phyloP scores from a whole-genome alignment of 2,113 vertebrate species.

The Percina caprodes region DNA sequence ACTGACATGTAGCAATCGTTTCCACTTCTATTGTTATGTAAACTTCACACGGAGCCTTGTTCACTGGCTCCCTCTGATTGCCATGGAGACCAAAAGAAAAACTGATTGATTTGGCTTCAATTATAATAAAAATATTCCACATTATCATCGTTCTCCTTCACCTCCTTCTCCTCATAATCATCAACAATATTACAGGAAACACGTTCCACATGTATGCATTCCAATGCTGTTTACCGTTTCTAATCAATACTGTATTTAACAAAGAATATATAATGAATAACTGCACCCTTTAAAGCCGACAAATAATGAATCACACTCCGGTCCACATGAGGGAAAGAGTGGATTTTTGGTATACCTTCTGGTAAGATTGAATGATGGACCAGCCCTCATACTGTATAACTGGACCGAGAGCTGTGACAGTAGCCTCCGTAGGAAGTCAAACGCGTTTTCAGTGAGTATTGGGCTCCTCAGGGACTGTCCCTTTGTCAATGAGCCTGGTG shows the following conservation, averaged over 20 bases:
- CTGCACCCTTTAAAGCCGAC: not conserved
- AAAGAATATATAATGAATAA: not conserved
- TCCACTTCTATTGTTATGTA: constrained; percentile 15
- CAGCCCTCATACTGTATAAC: not conserved
- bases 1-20: not conserved
- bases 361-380: too few relatives aligned
- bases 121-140: not conserved
- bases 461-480: not conserved
- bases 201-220: not conserved
- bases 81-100: constrained; percentile 34
- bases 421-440: constrained; percentile 8
- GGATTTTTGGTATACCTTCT: not conserved
- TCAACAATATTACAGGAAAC: not conserved
- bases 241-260: constrained; percentile 1
- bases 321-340: not conserved
- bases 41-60: not conserved
- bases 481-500: not conserved
- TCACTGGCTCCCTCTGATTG: not conserved
- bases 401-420: not conserved
- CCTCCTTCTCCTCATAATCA: not conserved
- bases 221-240: not conserved
- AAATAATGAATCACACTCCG: not conserved
- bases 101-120: not conserved
- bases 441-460: not conserved
- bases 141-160: not conserved